Evolutionary conservation across 2,797 vertebrate genomes (phyloP), one percentile per base, ranked within the genome.

Genomic region (Sparus aurata): DNA sequence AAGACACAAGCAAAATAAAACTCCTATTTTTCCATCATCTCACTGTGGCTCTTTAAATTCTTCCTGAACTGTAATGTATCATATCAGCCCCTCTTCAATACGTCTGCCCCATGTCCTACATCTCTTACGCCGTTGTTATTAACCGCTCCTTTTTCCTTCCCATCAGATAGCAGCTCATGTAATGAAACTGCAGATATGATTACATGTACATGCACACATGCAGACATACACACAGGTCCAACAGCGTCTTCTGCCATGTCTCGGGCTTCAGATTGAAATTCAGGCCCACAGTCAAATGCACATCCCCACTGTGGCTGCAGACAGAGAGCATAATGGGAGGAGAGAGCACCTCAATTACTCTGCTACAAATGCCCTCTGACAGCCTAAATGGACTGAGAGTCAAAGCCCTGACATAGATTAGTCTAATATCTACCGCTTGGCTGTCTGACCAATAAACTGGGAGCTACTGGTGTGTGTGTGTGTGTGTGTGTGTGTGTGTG

Each of bases 341-440:
- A 77, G 58, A 85, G 63, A 83, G 74, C 45, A 60, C 63, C 66
- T 77, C 76, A 75, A 25, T 82, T 68, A 72, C 66, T 66, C 12
- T 50, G 23, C 54, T 54, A 63, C 75, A 69, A 73, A 82, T 77
- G 47, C 15, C 73, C 53, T 73, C 49, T 73, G 82, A 90, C 82
- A 87, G 70, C 58, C 66, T 62, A 83, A 92, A 86, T 87, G 76
- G 83, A 71, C 64, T 43, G 46, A 61, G 75, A 69, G 58, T 63
- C 75, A 74, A 69, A 74, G 45, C 69, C n/a, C 57, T 43, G 52
- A 75, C 45, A 8, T 46, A 50, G 46, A 84, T 82, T 75, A 77
- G 43, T 74, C 27, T 73, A 75, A 75, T 75, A 73, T 82, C 69
- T 23, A 38, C 46, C 22, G 23, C 62, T 45, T 18, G n/a, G 54